Evolutionary conservation across 2,113 vertebrate species (phyloP).

Genomic region (Megalops atlanticus): DNA sequence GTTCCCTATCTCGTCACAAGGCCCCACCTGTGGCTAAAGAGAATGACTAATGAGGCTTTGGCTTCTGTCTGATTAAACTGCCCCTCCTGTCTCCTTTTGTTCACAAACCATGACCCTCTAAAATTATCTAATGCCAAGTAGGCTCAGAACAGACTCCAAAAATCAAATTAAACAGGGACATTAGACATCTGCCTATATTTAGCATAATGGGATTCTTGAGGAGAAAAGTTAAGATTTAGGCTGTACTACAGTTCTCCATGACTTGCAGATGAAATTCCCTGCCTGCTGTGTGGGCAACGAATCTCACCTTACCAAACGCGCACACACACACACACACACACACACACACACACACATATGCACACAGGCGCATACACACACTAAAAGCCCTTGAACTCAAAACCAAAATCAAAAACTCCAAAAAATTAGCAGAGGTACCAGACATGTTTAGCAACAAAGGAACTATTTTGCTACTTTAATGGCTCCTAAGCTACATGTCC

Average conservation of each 20-base stretch:
- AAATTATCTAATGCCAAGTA: background rate
- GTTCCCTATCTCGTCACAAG: too few species aligned
- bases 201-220: background rate
- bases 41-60: background rate
- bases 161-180: conserved; percentile 13
- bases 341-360: conserved; percentile 6
- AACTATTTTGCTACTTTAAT: too few species aligned
- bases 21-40: too few species aligned
- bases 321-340: conserved; percentile 12
- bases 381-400: too few species aligned
- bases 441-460: too few species aligned
- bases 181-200: conserved; percentile 5
- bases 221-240: background rate
- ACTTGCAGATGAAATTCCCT: too few species aligned
- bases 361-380: background rate
- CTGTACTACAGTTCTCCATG: background rate
- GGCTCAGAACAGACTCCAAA: too few species aligned
- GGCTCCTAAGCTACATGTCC: too few species aligned
- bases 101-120: conserved; percentile 10
- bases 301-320: background rate
- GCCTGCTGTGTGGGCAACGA: too few species aligned
- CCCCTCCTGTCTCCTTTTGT: background rate
- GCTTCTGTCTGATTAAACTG: background rate
- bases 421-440: too few species aligned
- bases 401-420: too few species aligned